phyloP scores from a whole-genome alignment of 2,797 vertebrate genomes.

The Petrocephalus schoutedeni region DNA sequence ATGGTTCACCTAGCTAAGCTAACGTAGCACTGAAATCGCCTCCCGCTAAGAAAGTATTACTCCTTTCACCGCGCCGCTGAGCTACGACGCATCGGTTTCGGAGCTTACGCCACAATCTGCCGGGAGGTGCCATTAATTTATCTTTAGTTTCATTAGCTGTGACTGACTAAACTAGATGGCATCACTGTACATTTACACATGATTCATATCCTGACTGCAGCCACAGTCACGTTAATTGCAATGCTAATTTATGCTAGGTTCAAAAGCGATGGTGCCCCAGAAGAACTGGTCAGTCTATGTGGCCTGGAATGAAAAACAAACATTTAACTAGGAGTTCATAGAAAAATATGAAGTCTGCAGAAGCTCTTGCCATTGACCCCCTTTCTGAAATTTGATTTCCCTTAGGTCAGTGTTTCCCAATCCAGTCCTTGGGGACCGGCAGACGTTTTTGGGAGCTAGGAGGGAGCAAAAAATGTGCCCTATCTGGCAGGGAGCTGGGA shows the following conservation, averaged over 20 bases:
- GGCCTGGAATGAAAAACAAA: background rate
- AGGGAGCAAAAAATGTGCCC: background rate
- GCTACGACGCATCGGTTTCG: background rate
- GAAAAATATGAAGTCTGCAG: background rate
- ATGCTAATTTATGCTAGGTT: background rate
- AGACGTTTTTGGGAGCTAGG: background rate
- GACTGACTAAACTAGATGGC: background rate
- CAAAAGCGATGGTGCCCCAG: background rate
- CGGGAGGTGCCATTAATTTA: background rate
- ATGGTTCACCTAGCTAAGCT: background rate
- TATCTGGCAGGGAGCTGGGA: background rate
- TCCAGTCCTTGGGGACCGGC: background rate
- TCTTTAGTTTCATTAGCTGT: background rate
- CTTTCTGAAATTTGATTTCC: background rate
- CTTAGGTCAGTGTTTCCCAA: background rate
- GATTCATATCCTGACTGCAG: background rate
- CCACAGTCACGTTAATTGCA: background rate
- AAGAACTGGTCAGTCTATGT: background rate
- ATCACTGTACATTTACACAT: background rate
- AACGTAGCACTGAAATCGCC: background rate
- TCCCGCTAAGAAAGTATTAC: background rate
- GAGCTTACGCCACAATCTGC: background rate
- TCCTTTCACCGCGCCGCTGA: background rate
- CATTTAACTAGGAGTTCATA: background rate
- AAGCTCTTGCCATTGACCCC: background rate